phyloP scores from a whole-genome alignment of 2,797 vertebrate genomes.

The Xenops minutus region DNA sequence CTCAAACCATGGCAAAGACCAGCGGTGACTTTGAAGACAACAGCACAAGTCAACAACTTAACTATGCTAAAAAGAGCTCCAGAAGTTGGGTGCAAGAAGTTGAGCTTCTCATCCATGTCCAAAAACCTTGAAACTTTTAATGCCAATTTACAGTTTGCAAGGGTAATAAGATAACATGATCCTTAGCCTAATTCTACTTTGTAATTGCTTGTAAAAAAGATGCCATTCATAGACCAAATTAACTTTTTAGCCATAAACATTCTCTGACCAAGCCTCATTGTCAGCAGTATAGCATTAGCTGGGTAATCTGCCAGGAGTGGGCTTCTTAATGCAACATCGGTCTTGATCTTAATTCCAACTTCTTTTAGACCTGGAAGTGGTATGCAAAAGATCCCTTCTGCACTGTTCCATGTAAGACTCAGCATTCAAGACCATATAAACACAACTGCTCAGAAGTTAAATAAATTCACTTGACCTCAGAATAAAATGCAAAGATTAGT shows the following conservation, averaged over 20 bases:
- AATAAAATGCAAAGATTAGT: not conserved
- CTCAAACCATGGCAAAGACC: not conserved
- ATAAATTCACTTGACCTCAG: not conserved
- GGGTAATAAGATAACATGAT: not conserved
- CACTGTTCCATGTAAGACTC: not conserved
- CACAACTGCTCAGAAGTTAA: not conserved
- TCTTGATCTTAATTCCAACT: not conserved
- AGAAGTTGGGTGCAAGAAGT: not conserved
- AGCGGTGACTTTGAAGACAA: not conserved
- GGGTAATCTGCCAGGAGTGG: not conserved
- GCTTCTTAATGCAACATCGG: not conserved
- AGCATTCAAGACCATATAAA: not conserved
- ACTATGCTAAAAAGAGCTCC: not conserved
- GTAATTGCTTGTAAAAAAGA: not conserved
- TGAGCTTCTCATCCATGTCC: not conserved
- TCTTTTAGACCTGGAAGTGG: not conserved
- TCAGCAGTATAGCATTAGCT: not conserved
- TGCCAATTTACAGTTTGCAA: not conserved
- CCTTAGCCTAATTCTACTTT: not conserved
- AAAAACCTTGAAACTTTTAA: not conserved
- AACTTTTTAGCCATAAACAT: not conserved
- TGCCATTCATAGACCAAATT: not conserved
- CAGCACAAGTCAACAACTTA: not conserved
- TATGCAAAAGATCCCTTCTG: not conserved
- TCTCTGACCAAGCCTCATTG: not conserved